Percentiles rank a stretch among this genome's conserved stretches.
These are phyloP conservation scores for Stylophora pistillata DNA, from an alignment of 64 coral and sea anemone species.

Conservation along the genomic window DNA sequence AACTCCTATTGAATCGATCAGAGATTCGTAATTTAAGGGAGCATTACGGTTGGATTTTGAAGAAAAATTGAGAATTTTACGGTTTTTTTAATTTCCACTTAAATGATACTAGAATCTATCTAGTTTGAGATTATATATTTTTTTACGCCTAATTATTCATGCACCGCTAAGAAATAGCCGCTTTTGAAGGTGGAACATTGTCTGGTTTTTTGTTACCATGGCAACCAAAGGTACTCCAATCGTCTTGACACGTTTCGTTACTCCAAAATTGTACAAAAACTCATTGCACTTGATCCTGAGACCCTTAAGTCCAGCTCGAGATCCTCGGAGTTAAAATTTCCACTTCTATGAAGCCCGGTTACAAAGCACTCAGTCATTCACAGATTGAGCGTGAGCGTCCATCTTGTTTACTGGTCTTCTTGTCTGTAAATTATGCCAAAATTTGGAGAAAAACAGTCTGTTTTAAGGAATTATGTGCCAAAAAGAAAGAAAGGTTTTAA, in stretches of 20 bases:
- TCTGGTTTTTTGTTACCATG: neutral
- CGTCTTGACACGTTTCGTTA: neutral
- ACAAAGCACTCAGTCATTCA: conserved; percentile 12
- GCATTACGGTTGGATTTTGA: neutral
- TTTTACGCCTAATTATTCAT: neutral
- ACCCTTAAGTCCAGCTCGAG: neutral
- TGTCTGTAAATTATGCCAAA: neutral
- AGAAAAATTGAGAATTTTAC: neutral
- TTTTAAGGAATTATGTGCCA: neutral
- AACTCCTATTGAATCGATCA: too few relatives aligned
- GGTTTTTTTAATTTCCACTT: neutral
- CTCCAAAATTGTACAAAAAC: neutral
- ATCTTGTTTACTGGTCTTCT: neutral
- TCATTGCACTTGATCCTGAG: neutral
- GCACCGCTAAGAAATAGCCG: neutral
- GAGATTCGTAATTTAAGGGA: too few relatives aligned
- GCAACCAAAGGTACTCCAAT: neutral
- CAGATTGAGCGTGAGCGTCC: neutral
- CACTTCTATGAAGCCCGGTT: neutral
- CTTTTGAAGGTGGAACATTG: neutral
- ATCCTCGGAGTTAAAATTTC: neutral
- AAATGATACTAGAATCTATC: neutral
- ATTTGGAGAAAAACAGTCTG: neutral
- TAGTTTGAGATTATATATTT: neutral
- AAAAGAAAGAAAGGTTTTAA: neutral